Conservation (phyloP, 37 sponge, comb jelly and placozoan genomes). For the Beroe forskalii region DNA sequence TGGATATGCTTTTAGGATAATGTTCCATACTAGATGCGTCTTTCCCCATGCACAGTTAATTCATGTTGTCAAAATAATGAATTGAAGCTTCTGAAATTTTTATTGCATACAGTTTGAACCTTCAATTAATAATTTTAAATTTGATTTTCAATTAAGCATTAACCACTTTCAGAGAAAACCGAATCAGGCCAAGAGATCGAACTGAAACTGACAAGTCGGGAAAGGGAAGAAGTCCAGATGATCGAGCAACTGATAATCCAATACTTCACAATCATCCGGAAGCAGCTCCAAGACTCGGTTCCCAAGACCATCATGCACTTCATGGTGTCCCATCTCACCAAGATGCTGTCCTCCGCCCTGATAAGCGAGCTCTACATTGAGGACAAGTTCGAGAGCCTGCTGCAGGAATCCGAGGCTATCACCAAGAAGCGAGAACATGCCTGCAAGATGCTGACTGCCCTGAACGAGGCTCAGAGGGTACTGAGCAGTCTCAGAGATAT, state of each 20-base stretch:
- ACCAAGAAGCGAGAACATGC: conserved; percentile 72
- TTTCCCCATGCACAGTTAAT: too few species aligned
- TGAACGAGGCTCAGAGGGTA: conserved; percentile 45
- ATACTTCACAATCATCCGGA: conserved; percentile 90
- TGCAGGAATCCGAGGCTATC: conserved; percentile 77
- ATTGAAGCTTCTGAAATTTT: too few species aligned
- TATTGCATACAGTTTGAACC: too few species aligned
- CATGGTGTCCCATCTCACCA: conserved; percentile 87
- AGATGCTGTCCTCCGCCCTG: conserved; percentile 81
- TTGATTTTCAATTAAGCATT: too few species aligned
- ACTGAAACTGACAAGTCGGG: conserved; percentile 41
- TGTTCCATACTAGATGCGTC: too few species aligned
- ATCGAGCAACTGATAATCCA: conserved; percentile 84
- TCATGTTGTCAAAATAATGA: too few species aligned
- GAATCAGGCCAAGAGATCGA: conserved; percentile 36
- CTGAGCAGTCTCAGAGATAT: conserved; percentile 41
- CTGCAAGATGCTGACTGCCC: conserved; percentile 75
- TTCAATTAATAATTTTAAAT: too few species aligned
- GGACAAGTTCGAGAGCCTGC: conserved; percentile 77
- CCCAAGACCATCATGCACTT: conserved; percentile 98
- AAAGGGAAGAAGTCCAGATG: conserved; percentile 66
- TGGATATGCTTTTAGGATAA: neutral
- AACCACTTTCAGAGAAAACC: conserved; percentile 19
- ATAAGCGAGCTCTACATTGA: conserved; percentile 82
- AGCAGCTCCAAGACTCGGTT: conserved; percentile 89